Conservation (phyloP, 1,140 invertebrate species). For the Dolichoris vasculosae region DNA sequence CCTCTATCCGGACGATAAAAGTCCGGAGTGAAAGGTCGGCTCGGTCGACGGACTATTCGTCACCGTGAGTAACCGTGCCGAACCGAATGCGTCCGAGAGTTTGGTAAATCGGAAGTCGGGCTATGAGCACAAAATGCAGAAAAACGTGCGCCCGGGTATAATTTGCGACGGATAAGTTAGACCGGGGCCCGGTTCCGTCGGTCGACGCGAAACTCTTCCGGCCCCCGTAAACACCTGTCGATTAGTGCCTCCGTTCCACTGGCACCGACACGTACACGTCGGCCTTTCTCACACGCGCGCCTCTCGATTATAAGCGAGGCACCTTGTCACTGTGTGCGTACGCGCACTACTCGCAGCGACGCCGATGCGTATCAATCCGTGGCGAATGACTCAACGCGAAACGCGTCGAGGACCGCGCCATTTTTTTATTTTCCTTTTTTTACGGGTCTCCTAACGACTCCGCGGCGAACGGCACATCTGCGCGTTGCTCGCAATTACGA, state of each 20-base stretch:
- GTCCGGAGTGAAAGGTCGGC: too few species aligned
- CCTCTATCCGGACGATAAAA: too few species aligned
- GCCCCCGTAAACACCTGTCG: conserved; percentile 47
- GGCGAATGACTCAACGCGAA: conserved; percentile 59
- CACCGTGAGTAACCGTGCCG: too few species aligned
- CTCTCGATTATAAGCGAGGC: not conserved
- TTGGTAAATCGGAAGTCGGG: not conserved
- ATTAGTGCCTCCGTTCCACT: conserved; percentile 40
- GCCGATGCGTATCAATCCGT: conserved; percentile 65
- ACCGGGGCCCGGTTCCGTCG: not conserved
- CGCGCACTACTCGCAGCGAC: not conserved
- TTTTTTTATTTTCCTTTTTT: not conserved
- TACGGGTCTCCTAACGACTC: too few species aligned
- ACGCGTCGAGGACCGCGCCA: not conserved
- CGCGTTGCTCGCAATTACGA: not conserved
- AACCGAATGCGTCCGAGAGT: not conserved
- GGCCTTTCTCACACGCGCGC: conserved; percentile 6
- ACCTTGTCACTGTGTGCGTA: not conserved
- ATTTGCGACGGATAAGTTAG: conserved; percentile 34
- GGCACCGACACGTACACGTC: conserved; percentile 8
- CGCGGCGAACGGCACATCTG: not conserved
- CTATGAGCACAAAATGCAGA: not conserved
- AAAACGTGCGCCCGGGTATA: conserved; percentile 19
- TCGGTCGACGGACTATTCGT: not conserved
- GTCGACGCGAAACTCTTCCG: conserved; percentile 33